Base-by-base conservation (phyloP, 2,113 vertebrate genomes). In the Cygnus buccinator region DNA sequence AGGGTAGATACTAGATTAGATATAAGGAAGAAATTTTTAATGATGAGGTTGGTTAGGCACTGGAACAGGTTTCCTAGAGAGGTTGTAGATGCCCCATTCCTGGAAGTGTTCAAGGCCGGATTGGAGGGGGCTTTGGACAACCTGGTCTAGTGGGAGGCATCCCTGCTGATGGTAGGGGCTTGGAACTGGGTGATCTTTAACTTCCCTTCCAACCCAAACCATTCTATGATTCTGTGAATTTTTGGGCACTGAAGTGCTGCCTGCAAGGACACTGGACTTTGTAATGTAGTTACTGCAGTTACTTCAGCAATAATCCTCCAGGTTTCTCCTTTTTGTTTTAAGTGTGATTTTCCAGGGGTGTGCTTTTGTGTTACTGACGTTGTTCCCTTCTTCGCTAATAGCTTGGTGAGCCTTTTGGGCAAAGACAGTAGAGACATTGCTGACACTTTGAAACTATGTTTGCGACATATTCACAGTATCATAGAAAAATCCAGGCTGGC, bases 231-330 rank as follows among this genome's bases (percentile, higher is more conserved):
- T 55, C 54, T 55, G 29, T 29, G 54, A 55, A 10, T 13, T 82
- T 77, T 57, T 58, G 9, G 44, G 48, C 11, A 35, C 5, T 77
- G 13, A 89, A 48, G 8, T 4, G 3, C 19, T 76, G 31, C 31
- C 39, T 87, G 4, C 11, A n/a, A 16, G 10, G 55, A 28, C 25
- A 41, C 10, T 3, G 2, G 21, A 21, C 80, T 26, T 48, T 84
- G 50, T n/a, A 22, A 21, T 58, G 29, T 62, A 41, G 39, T 22
- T 77, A 13, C 15, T 84, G 35, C 5, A 22, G 15, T 77, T 71
- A 29, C 11, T 74, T 59, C 29, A 35, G 3, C 33, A 46, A 19
- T 0, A 0, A 23, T 8, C 15, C 10, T 58, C 21, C 21, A 23
- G 12, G 7, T 44, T 73, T 91, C 14, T 37, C 13, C 29, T 66